Conservation (phyloP, 1,140 invertebrate species). For the Bombyx mandarina region DNA sequence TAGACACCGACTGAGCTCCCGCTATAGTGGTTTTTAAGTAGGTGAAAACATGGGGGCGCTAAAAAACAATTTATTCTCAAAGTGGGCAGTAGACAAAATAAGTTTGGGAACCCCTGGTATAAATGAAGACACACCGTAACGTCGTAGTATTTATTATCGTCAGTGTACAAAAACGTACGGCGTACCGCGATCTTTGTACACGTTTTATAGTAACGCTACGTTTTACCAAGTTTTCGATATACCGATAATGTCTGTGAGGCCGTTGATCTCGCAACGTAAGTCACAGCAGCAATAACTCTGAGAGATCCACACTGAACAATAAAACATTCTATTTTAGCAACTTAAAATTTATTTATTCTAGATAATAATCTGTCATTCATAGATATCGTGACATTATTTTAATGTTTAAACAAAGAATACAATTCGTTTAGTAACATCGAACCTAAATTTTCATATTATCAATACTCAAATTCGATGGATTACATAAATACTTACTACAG, state of each 20-base stretch:
- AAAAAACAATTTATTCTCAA: too few species aligned
- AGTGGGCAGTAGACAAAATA: too few species aligned
- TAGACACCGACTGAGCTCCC: too few species aligned
- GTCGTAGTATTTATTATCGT: constrained; percentile 69
- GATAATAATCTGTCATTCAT: constrained; percentile 3
- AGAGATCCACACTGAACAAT: constrained; percentile 22
- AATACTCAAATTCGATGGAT: constrained; percentile 1
- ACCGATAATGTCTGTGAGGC: constrained; percentile 61
- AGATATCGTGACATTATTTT: constrained; percentile 6
- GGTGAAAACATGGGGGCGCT: too few species aligned
- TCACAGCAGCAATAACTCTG: constrained; percentile 35
- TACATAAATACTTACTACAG: not conserved
- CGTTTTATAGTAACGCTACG: constrained; percentile 59
- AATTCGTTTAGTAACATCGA: not conserved
- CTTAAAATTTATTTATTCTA: constrained; percentile 7
- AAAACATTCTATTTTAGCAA: constrained; percentile 6
- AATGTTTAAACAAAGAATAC: constrained; percentile 5
- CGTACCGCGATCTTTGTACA: constrained; percentile 51
- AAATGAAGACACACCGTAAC: constrained; percentile 41
- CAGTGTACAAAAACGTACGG: constrained; percentile 55
- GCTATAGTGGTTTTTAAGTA: too few species aligned
- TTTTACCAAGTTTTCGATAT: constrained; percentile 63
- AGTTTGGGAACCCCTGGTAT: not conserved
- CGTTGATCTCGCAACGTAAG: constrained; percentile 53
- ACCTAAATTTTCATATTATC: not conserved